Percentiles rank a stretch among this genome's conserved stretches.
These are phyloP conservation scores for Hydropotes inermis DNA, from an alignment of 2,113 vertebrate species.

Conservation along the genomic window DNA sequence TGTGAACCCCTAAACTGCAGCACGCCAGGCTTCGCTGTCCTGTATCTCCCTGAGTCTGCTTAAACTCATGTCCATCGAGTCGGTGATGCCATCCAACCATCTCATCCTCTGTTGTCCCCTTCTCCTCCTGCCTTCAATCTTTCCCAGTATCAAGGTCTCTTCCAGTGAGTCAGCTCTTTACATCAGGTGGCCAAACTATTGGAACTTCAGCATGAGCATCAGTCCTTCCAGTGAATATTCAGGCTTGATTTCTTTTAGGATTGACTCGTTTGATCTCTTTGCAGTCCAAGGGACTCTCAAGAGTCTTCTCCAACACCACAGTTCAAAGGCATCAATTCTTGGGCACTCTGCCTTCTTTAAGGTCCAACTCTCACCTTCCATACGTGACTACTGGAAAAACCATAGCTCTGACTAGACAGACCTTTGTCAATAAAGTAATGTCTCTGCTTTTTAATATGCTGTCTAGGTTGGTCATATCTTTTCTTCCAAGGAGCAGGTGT, in stretches of 20 bases:
- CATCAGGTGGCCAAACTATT: not conserved
- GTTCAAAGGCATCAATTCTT: not conserved
- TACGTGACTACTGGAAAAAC: not conserved
- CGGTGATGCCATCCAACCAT: fast-evolving
- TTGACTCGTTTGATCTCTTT: fast-evolving
- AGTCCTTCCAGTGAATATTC: not conserved
- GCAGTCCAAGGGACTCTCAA: not conserved
- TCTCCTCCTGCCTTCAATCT: not conserved
- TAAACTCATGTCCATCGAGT: fast-evolving
- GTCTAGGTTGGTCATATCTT: not conserved
- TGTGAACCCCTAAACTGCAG: fast-evolving
- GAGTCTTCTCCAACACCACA: not conserved
- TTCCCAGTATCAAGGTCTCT: not conserved
- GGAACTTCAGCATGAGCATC: not conserved
- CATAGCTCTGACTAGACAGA: not conserved
- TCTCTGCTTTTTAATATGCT: not conserved
- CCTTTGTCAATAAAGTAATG: not conserved
- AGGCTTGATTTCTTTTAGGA: not conserved
- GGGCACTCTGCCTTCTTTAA: not conserved
- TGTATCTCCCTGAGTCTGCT: not conserved
- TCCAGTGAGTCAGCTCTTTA: not conserved
- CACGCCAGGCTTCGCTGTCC: not conserved
- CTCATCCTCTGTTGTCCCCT: not conserved
- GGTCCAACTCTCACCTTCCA: not conserved
- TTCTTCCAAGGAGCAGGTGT: not conserved